Base-by-base conservation (phyloP, 37 sponge, comb jelly and placozoan species). In the Mnemiopsis leidyi region DNA sequence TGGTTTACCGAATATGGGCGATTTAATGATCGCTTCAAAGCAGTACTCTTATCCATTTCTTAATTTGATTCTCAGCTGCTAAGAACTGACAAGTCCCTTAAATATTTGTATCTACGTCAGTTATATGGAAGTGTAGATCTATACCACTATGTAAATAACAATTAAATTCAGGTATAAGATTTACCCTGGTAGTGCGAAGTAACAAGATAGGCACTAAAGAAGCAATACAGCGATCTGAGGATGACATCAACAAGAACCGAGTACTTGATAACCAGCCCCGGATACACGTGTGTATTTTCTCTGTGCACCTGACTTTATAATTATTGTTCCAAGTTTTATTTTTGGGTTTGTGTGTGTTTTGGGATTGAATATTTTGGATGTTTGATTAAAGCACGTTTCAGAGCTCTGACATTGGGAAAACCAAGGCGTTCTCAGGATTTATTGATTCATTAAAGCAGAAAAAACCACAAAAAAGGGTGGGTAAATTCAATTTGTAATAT, bases 171-270 rank as follows among this genome's bases (percentile, higher is more conserved):
- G 82, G 82, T 35, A 33, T 35, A 36, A 3, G 37, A 23, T 79
- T 79, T 36, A 36, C 82, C 9, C 36, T 79, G 36, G 36, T 79
- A 23, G 82, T 79, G 3, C 82, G 82, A 9, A 79, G 82, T 79
- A 79, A 79, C 82, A 79, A 79, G 82, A 79, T 79, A 35, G 82
- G 36, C 3, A 79, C 38, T 16, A 79, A 79, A 29, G 82, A 79
- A 1, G 82, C 82, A 1, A 79, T 79, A 13, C 82, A 79, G 36
- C 35, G 82, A 33, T 79, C 82, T 23, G 82, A 79, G 21, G 82
- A 79, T 1, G 82, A 79, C 21, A 18, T 28, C 3, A 31, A 36
- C 35, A 31, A 35, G 82, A 79, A 79, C 36, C 33, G 82, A 33
- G 37, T 36, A 1, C 33, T 33, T 16, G 82, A 35, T 7, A 79